These are phyloP conservation scores for Enteromius treurensis DNA, from an alignment of 2,797 vertebrate species.

Conservation along the genomic window DNA sequence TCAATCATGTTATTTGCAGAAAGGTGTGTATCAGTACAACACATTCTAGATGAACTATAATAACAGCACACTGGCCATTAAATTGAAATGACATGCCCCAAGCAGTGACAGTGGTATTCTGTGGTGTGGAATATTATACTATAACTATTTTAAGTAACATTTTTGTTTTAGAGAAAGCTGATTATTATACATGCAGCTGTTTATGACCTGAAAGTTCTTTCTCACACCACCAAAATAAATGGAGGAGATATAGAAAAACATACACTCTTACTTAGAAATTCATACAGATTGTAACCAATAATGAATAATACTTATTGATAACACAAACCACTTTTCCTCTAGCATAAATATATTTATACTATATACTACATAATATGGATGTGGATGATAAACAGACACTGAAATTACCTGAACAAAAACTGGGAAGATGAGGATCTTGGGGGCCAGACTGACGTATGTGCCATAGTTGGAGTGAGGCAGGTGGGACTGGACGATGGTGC, in stretches of 20 bases:
- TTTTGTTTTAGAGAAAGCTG: background rate
- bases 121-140: background rate
- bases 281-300: background rate
- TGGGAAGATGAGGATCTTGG: slow-evolving; percentile 91
- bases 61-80: slow-evolving; percentile 1
- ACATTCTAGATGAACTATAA: background rate
- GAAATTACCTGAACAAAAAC: slow-evolving; percentile 85
- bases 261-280: background rate
- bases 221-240: background rate
- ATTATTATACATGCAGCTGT: background rate
- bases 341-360: background rate
- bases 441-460: slow-evolving; percentile 81
- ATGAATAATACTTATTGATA: background rate
- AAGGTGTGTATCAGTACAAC: background rate
- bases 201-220: background rate
- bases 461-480: slow-evolving; percentile 80
- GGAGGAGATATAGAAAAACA: background rate
- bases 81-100: background rate
- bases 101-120: background rate
- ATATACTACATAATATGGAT: background rate
- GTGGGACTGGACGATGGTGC: slow-evolving; percentile 85
- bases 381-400: background rate
- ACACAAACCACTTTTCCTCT: background rate
- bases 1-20: slow-evolving; percentile 10
- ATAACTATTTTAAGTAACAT: background rate